Conservation (phyloP, 2,113 vertebrate species). For the Cebus imitator region DNA sequence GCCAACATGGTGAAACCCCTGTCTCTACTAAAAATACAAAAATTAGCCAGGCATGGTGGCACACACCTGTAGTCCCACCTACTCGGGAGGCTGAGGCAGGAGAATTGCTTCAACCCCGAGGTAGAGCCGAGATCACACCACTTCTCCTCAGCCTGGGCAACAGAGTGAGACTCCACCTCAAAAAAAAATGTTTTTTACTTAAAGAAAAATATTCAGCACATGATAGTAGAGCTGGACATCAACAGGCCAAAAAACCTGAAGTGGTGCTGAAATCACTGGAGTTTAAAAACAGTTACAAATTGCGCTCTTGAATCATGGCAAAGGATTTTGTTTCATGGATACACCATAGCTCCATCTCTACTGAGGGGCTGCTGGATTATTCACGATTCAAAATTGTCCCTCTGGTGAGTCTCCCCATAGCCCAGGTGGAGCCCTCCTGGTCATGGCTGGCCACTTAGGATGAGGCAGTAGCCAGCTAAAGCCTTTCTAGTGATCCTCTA, state of each 20-base stretch:
- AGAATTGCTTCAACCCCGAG: too few relatives aligned
- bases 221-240: neutral
- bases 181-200: neutral
- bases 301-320: neutral
- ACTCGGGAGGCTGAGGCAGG: too few relatives aligned
- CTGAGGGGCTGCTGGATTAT: neutral
- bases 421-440: neutral
- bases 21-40: too few relatives aligned
- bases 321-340: neutral
- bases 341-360: neutral
- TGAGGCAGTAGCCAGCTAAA: neutral
- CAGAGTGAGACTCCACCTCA: too few relatives aligned
- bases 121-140: too few relatives aligned
- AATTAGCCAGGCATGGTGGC: too few relatives aligned
- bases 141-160: too few relatives aligned
- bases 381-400: neutral
- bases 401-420: neutral
- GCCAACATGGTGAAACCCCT: too few relatives aligned
- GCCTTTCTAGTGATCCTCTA: neutral
- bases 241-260: neutral
- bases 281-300: neutral
- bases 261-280: neutral
- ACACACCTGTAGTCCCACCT: too few relatives aligned
- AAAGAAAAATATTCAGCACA: neutral
- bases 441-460: neutral